Conservation (phyloP, 2,113 vertebrate genomes). For the Crotophaga sulcirostris region DNA sequence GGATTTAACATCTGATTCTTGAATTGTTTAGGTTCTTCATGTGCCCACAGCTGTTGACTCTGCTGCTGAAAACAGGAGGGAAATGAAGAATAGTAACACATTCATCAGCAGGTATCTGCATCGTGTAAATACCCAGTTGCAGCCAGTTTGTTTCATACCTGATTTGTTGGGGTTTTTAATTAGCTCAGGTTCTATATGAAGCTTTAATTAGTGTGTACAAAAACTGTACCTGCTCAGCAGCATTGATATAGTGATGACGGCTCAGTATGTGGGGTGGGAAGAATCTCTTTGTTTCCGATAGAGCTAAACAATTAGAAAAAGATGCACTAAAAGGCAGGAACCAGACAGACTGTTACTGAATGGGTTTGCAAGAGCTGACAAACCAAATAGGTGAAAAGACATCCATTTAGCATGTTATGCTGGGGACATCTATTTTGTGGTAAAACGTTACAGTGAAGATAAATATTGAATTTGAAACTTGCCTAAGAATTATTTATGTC, state of each 20-base stretch:
- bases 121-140: background rate
- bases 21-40: background rate
- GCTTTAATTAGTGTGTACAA: background rate
- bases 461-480: background rate
- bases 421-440: background rate
- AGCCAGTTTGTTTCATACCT: background rate
- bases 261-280: background rate
- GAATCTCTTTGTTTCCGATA: background rate
- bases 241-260: background rate
- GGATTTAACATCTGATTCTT: conserved; percentile 36
- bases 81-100: background rate
- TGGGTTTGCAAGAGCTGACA: background rate
- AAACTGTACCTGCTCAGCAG: background rate
- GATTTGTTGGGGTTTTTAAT: background rate
- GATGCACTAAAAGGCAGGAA: background rate
- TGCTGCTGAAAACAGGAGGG: conserved; percentile 1
- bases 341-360: background rate
- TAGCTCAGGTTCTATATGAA: background rate
- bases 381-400: background rate
- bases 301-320: background rate
- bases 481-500: background rate
- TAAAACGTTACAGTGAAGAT: background rate
- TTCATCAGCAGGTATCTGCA: conserved; percentile 9
- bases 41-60: conserved; percentile 9
- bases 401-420: background rate